Evolutionary conservation across 2,888 invertebrate species (phyloP), one percentile per base, ranked within the genome.

Genomic region (Limenitis camilla): DNA sequence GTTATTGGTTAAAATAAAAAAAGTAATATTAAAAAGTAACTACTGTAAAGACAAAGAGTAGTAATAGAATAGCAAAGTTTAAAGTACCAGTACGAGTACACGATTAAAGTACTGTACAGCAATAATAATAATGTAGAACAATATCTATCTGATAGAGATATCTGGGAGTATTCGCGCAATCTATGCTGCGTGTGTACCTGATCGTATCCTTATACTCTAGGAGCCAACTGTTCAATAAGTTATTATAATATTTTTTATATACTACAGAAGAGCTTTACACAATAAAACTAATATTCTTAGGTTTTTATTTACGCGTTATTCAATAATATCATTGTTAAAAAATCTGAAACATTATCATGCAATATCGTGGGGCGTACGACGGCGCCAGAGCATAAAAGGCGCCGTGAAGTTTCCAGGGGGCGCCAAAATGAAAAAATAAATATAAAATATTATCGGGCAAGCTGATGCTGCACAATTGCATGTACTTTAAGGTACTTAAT

Each of bases 51-150:
- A 10, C 19, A 33, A n/a, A n/a, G 19, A 43, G 33, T 33, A 33
- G 5, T 9, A 43, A 31, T 33, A 52, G 55, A 55, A 49, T 44
- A 53, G 43, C 32, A 58, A 56, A 51, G 44, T 54, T 54, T 54
- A 47, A 51, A 51, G 53, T 55, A 48, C 53, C 35, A 30, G 50
- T 47, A 36, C 53, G 38, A 30, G 50, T 47, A 36, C 35, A 35
- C 36, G 29, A 45, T 45, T 45, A 38, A 45, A 45, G 45, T 45
- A 38, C 30, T 45, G 11, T 49, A 58, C 53, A 53, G 59, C 60
- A 60, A 52, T 58, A 60, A 61, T 60, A 64, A 61, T 62, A 64
- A 61, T 61, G 64, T 62, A 55, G 55, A 58, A 64, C 62, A 64
- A 58, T 64, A 64, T 62, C 62, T 61, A 56, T 56, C 60, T 56